Evolutionary conservation across 2,797 vertebrate genomes (phyloP), one percentile per base, ranked within the genome.

Genomic region (Acropternis orthonyx): DNA sequence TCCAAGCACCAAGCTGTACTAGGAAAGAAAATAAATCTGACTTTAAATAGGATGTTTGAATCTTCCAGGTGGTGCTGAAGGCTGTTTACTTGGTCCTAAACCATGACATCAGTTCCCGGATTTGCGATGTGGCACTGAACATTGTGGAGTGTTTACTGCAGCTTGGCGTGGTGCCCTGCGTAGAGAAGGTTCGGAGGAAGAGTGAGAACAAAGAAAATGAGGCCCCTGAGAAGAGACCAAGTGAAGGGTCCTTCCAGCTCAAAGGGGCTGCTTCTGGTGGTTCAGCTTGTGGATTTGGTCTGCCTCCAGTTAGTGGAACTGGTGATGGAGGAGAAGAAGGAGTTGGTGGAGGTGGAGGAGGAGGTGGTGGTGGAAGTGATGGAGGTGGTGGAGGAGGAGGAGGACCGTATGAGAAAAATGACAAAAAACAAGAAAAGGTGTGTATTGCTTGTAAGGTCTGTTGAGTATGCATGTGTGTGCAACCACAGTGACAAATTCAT

Each of bases 91-190:
- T 99, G 24, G 98, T 99, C 51, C 98, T 99, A 85, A 99, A 98
- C 89, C 99, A 99, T 12, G 99, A 99, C 96, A 99, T 99, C 97
- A 99, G 99, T 96, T 99, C 99, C 69, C 98, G 99, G 44, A 99
- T 99, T 96, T 99, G 99, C 5, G 99, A 99, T 18, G 99, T 99
- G 90, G 99, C 99, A 0, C 98, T 99, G 65, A 99, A 99, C 97
- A 99, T 99, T 91, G 99, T 99, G 28, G 99, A 99, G 82, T 99
- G 99, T 91, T 97, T 99, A 79, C 98, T 99, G 95, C 99, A 99
- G 91, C 98, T 99, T 89, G 99, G 99, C 1, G 98, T 99, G 71
- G 99, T 99, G 49, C 99, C 99, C 14, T 98, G 98, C 46, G 98
- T 99, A 83, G 98, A 98, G 77, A 99, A 99, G 95, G 98, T 98